These are phyloP conservation scores for Nibea coibor DNA, from an alignment of 2,113 vertebrate genomes.

Conservation along the genomic window DNA sequence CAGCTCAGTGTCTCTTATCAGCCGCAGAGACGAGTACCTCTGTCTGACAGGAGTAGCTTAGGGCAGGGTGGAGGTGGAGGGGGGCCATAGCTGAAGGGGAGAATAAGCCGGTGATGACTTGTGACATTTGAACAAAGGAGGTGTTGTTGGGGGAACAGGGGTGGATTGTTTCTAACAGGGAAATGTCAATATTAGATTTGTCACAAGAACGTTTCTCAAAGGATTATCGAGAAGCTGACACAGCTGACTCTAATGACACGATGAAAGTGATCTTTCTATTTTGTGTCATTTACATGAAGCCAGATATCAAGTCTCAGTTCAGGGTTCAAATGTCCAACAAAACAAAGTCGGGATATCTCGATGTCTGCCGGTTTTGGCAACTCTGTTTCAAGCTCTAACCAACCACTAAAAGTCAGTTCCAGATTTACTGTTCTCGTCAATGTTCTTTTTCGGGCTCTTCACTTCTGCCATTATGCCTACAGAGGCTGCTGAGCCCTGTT, in stretches of 20 bases:
- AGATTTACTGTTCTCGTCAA: no score
- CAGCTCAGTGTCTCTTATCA: conserved; percentile 48
- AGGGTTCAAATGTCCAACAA: background rate
- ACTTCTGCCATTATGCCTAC: no score
- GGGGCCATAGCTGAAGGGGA: background rate
- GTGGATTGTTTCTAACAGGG: background rate
- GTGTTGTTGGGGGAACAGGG: background rate
- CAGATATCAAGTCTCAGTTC: background rate
- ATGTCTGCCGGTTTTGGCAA: no score
- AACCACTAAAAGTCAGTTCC: no score
- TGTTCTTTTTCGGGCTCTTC: no score
- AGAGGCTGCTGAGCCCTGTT: no score
- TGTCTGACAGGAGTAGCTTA: conserved; percentile 32
- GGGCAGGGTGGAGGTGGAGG: conserved; percentile 2
- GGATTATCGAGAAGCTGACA: background rate
- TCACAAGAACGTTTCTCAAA: background rate
- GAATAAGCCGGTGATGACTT: conserved; percentile 5
- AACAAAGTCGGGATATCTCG: no score
- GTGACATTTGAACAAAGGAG: conserved; percentile 7
- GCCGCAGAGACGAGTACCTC: conserved; percentile 8
- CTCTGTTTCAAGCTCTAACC: no score
- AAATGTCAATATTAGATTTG: background rate
- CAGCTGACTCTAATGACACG: no score
- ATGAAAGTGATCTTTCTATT: background rate
- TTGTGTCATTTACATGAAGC: background rate